phyloP scores from a whole-genome alignment of 2,888 invertebrate genomes.

The Trypoxylon attenuatum region DNA sequence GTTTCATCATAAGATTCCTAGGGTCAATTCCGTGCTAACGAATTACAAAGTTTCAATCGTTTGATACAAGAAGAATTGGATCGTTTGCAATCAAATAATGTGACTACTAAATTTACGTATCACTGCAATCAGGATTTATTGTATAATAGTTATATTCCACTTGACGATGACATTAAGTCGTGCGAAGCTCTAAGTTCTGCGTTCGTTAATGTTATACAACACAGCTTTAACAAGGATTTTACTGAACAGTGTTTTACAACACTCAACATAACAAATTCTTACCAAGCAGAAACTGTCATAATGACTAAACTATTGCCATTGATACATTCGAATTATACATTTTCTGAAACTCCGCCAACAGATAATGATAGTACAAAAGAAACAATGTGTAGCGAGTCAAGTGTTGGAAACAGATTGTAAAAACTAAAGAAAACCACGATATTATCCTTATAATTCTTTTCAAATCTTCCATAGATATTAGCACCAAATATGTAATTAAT shows the following conservation, averaged over 20 bases:
- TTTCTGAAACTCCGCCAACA: neutral
- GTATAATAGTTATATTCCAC: conserved; percentile 45
- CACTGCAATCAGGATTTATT: conserved; percentile 29
- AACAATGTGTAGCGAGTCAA: too few relatives aligned
- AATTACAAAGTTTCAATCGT: conserved; percentile 41
- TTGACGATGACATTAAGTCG: conserved; percentile 42
- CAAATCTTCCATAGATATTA: too few relatives aligned
- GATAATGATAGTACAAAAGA: neutral
- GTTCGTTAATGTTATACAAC: conserved; percentile 51
- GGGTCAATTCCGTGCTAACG: conserved; percentile 39
- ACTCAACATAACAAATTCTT: conserved; percentile 42
- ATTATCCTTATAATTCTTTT: too few relatives aligned
- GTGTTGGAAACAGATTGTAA: too few relatives aligned
- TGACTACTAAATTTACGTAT: conserved; percentile 53
- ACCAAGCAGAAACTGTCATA: conserved; percentile 28
- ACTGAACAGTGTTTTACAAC: conserved; percentile 49
- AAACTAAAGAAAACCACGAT: too few relatives aligned
- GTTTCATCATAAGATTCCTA: conserved; percentile 42
- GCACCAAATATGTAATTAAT: too few relatives aligned
- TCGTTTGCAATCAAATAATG: conserved; percentile 27
- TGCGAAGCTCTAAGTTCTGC: conserved; percentile 48
- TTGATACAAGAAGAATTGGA: conserved; percentile 41
- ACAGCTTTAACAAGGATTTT: conserved; percentile 55
- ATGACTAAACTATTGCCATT: conserved; percentile 42
- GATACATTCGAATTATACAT: conserved; percentile 40